Evolutionary conservation across 2,113 vertebrate species (phyloP).

Genomic region (Etheostoma spectabile): DNA sequence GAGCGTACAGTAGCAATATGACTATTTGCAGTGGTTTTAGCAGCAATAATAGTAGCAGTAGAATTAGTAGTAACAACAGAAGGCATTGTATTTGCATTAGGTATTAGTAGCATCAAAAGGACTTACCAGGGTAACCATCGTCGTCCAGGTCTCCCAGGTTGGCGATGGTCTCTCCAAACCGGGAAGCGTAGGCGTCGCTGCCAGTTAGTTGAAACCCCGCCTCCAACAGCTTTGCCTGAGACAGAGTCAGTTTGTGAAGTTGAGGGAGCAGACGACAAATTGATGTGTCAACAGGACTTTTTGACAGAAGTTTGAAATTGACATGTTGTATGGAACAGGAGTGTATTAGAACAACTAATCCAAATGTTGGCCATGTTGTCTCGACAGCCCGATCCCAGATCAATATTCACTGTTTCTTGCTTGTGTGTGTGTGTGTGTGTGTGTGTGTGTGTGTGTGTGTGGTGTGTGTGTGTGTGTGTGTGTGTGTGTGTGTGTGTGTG

Average conservation of each 20-base stretch:
- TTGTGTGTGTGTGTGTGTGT: not conserved
- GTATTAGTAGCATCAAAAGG: too few relatives aligned
- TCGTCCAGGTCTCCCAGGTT: conserved; percentile 95
- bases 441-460: too few relatives aligned
- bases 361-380: not conserved
- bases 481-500: not conserved
- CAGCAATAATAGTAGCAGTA: not conserved
- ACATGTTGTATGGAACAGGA: not conserved
- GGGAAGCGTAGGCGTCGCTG: conserved; percentile 89
- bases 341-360: not conserved
- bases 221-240: conserved; percentile 87
- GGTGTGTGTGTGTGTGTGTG: not conserved
- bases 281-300: not conserved
- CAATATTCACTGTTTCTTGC: not conserved
- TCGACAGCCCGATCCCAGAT: not conserved
- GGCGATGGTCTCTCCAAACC: conserved; percentile 93
- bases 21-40: not conserved
- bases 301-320: not conserved
- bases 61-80: not conserved
- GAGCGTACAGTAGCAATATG: not conserved
- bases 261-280: not conserved
- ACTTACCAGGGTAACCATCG: conserved; percentile 92
- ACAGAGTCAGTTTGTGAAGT: conserved; percentile 10
- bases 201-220: conserved; percentile 86
- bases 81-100: too few relatives aligned